Percentiles rank a stretch among this genome's conserved stretches.
These are phyloP conservation scores for Chloebia gouldiae DNA, from an alignment of 2,113 vertebrate genomes.

Conservation along the genomic window DNA sequence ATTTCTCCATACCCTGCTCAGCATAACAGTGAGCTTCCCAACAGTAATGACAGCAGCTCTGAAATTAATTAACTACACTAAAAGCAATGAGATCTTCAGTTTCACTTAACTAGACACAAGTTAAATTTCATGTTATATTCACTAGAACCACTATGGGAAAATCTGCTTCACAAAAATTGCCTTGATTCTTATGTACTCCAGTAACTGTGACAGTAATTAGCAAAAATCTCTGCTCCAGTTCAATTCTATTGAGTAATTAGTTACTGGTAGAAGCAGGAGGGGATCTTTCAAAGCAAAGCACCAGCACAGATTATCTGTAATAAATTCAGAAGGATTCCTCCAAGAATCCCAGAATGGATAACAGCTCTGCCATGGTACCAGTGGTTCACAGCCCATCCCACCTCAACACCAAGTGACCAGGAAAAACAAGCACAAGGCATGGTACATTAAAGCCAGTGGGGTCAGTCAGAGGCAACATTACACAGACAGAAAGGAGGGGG, in stretches of 20 bases:
- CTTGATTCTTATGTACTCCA: neutral
- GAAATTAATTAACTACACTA: neutral
- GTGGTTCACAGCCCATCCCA: neutral
- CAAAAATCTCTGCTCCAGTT: neutral
- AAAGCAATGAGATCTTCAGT: neutral
- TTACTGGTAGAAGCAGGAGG: neutral
- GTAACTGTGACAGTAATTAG: neutral
- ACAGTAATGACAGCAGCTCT: neutral
- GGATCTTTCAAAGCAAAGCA: neutral
- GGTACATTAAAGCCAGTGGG: neutral
- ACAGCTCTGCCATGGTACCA: rapidly evolving
- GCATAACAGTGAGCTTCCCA: neutral
- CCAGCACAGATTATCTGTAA: neutral
- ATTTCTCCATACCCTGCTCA: neutral
- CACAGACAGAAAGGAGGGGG: neutral
- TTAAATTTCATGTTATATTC: neutral
- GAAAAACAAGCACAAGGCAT: neutral
- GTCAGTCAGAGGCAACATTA: neutral
- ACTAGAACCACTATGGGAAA: rapidly evolving
- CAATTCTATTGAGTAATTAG: neutral
- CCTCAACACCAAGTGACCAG: neutral
- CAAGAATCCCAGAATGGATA: rapidly evolving
- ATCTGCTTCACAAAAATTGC: neutral
- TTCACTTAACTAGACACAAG: neutral
- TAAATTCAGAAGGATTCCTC: neutral